Conservation (phyloP, 2,888 invertebrate species). For the Papilio elwesi region DNA sequence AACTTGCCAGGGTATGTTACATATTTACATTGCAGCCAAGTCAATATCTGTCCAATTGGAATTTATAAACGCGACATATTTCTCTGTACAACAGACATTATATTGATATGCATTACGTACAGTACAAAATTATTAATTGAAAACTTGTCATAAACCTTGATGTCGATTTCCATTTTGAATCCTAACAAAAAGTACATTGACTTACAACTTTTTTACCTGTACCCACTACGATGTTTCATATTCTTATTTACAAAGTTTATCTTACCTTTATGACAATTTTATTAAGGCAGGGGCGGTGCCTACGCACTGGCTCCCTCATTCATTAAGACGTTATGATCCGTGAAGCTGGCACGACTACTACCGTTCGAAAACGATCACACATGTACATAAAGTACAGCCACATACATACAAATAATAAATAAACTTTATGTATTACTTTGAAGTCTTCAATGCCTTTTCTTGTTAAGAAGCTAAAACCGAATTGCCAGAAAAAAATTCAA, state of each 20-base stretch:
- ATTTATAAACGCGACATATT: too few species aligned
- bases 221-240: constrained; percentile 49
- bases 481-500: too few species aligned
- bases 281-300: constrained; percentile 68
- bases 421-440: neutral
- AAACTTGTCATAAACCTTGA: neutral
- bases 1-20: too few species aligned
- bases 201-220: constrained; percentile 57
- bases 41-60: too few species aligned
- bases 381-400: constrained; percentile 16
- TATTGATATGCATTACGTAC: too few species aligned
- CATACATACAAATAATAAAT: neutral
- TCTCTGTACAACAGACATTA: too few species aligned
- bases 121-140: too few species aligned
- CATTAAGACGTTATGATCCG: constrained; percentile 66
- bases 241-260: constrained; percentile 65
- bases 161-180: neutral
- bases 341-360: constrained; percentile 47
- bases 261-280: constrained; percentile 76
- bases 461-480: neutral
- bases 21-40: too few species aligned
- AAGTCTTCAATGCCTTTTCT: neutral
- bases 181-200: constrained; percentile 49
- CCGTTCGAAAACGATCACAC: constrained; percentile 38
- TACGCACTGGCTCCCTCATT: constrained; percentile 67